A percentile compares a stretch with the other conserved stretches of the same genome.
phyloP scores from a whole-genome alignment of 1,140 invertebrate species.

The Drosophila ironensis region DNA sequence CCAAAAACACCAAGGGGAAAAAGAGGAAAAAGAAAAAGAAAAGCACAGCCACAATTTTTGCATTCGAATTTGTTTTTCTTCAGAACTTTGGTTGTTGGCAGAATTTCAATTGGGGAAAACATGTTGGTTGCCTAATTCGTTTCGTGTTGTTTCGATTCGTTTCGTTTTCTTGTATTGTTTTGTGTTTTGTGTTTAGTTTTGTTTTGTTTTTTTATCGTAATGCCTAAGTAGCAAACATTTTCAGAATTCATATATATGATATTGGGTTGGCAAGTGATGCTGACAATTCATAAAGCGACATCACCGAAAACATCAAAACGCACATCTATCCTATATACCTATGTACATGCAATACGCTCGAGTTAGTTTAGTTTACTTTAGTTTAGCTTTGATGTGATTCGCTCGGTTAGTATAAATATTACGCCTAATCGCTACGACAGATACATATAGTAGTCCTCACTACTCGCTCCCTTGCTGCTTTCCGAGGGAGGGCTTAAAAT shows the following conservation, averaged over 20 bases:
- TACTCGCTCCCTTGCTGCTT: no score
- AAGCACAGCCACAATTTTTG: constrained; percentile 3
- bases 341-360: constrained; percentile 72
- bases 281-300: no score
- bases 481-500: constrained; percentile 21
- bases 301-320: constrained; percentile 17
- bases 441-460: constrained; percentile 18
- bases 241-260: no score
- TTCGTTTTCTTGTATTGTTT: neutral
- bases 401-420: constrained; percentile 48
- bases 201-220: no score
- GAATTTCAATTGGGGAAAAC: constrained; percentile 30
- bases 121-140: neutral
- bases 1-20: no score
- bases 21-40: no score
- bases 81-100: constrained; percentile 45
- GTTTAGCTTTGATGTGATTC: constrained; percentile 11
- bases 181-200: no score
- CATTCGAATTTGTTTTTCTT: constrained; percentile 33
- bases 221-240: no score
- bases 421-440: constrained; percentile 40
- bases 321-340: constrained; percentile 43
- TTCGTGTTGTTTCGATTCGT: constrained; percentile 6
- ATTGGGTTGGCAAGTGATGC: no score
- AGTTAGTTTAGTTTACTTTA: constrained; percentile 20